Evolutionary conservation across 2,888 invertebrate genomes (phyloP).

Genomic region (Homarus gammarus): DNA sequence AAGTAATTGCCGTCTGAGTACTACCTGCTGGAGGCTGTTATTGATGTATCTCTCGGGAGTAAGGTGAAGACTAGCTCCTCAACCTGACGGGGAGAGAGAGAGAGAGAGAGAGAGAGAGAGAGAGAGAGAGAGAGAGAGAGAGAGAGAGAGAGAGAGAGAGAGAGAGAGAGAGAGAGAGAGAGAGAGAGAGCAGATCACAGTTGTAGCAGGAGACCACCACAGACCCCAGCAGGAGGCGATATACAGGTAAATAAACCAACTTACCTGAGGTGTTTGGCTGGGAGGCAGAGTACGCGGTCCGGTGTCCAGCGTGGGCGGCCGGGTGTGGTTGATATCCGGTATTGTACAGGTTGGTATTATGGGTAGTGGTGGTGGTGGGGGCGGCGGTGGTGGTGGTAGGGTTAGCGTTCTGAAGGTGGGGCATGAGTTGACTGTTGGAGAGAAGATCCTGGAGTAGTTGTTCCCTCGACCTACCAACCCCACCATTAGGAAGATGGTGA

Average conservation of each 20-base stretch:
- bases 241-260: too few relatives aligned
- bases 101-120: background rate
- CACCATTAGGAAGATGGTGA: conserved; percentile 29
- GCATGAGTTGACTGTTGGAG: conserved; percentile 41
- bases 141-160: conserved; percentile 8
- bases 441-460: conserved; percentile 67
- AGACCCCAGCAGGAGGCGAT: background rate
- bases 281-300: conserved; percentile 85
- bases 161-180: background rate
- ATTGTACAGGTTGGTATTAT: conserved; percentile 42
- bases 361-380: background rate
- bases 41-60: too few relatives aligned
- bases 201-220: too few relatives aligned
- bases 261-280: conserved; percentile 78
- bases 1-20: too few relatives aligned
- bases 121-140: conserved; percentile 8
- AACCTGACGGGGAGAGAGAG: background rate
- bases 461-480: conserved; percentile 58
- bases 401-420: conserved; percentile 32
- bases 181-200: background rate
- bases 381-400: background rate
- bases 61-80: too few relatives aligned
- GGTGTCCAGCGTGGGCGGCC: conserved; percentile 81
- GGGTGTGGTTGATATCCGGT: conserved; percentile 64
- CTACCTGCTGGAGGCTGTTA: too few relatives aligned